A percentile compares a stretch with the other conserved stretches of the same genome.
Conservation (phyloP, 2,888 invertebrate genomes). For the Sturmia bella region DNA sequence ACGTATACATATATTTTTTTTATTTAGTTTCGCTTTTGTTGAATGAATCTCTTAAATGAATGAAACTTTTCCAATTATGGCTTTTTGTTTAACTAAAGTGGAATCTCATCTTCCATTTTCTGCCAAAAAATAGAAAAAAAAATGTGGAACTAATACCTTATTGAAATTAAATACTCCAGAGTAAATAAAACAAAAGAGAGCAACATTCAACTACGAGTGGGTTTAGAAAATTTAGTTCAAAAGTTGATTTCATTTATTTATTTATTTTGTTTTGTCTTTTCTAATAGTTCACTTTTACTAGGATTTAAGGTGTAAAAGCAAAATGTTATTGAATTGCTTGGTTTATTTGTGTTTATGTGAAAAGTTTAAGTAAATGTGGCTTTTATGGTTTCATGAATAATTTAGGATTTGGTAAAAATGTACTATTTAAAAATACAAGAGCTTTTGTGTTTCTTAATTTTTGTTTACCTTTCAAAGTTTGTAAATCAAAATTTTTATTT, state of each 20-base stretch:
- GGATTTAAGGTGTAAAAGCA: constrained; percentile 2
- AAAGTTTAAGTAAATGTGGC: neutral
- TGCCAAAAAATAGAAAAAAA: neutral
- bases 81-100: neutral
- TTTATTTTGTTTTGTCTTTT: neutral
- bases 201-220: constrained; percentile 5
- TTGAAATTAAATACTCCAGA: constrained; percentile 34
- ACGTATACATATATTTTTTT: constrained; percentile 28
- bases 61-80: constrained; percentile 68
- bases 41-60: constrained; percentile 63
- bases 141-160: constrained; percentile 19
- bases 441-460: no score
- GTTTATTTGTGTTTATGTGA: neutral
- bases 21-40: constrained; percentile 44
- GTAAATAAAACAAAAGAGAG: constrained; percentile 12
- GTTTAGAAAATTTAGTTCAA: constrained; percentile 33
- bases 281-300: neutral
- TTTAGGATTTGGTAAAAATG: no score
- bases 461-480: no score
- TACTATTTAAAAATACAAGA: no score
- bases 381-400: neutral
- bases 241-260: constrained; percentile 2
- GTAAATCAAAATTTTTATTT: no score
- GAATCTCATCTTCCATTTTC: neutral
- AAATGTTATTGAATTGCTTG: neutral